These are phyloP conservation scores for honey bee (Apis mellifera) DNA, from an alignment of 1,140 invertebrate genomes.

Conservation along the genomic window Amel_HAv3.1 CM009945.2:5392001-5392500, in stretches of 20 bases:
- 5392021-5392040: no score
- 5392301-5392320: background rate
- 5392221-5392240: background rate
- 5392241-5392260: background rate
- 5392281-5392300: background rate
- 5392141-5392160: no score
- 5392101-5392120: no score
- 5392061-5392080: no score
- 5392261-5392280: background rate
- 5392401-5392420: no score
- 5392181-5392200: no score
- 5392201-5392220: no score
- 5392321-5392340: background rate
- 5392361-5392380: constrained; percentile 41
- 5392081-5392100: no score
- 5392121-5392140: no score
- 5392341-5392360: constrained; percentile 14
- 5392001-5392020: no score
- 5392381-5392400: background rate
- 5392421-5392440: constrained; percentile 38
- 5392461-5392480: constrained; percentile 60
- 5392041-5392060: no score
- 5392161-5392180: no score
- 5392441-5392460: constrained; percentile 57
- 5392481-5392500: constrained; percentile 49